Evolutionary conservation across 2,113 vertebrate genomes (phyloP), one percentile per base, ranked within the genome.

Genomic region (Numida meleagris): DNA sequence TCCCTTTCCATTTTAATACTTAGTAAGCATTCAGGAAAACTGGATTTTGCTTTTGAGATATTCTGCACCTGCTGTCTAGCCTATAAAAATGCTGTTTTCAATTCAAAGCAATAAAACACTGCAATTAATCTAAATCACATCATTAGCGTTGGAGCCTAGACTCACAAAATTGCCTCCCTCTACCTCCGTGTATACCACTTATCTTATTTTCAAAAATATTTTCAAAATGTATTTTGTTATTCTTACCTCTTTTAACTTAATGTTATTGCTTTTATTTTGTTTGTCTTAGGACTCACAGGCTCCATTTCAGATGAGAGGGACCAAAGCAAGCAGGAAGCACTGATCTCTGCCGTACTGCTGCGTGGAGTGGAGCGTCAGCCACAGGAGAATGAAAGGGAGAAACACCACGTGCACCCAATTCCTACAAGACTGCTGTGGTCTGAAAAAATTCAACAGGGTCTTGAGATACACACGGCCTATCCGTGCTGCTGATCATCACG

Each of bases 71-170:
- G 92, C 95, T 97, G 77, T 94, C 91, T 97, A 86, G 93, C 95
- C 96, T 93, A 88, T 96, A 95, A 97, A 97, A 97, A 94, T 88
- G 89, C 95, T 96, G 94, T 95, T 96, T 97, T 95, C 95, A 90
- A 97, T 96, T 95, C 95, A 93, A 95, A 92, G 96, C 93, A 92
- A 92, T 96, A 97, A 97, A 97, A 96, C 94, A 94, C 84, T 80
- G 86, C 95, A 97, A 95, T 96, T 96, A 97, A 96, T 95, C 94
- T 95, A 96, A 96, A 96, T 93, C 94, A 95, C 91, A 96, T 91
- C 94, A 92, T 96, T 96, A 76, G 71, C 5, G 85, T 94, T 90
- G 84, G 89, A 96, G 91, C 72, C 65, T 57, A 87, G 89, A 40
- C 90, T 96, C 84, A n/a, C 71, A 82, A 62, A 94, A 93, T 46